Base-by-base conservation (phyloP, 2,113 vertebrate genomes). In the Ochotona curzoniae region DNA sequence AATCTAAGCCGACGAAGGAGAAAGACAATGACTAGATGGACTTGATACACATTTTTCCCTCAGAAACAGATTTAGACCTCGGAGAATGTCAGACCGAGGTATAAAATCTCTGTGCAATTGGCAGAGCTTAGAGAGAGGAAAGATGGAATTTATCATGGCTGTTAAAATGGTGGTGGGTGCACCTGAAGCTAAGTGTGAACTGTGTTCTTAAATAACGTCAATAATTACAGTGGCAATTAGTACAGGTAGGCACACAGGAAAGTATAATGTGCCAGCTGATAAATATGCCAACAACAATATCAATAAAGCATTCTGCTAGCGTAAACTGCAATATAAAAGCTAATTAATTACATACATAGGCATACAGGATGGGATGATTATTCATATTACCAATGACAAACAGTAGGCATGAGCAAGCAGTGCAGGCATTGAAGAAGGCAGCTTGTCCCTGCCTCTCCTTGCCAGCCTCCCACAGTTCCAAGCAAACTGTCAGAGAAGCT, bases 201-300 rank as follows among this genome's bases (percentile, higher is more conserved):
- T 97, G 87, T 95, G 79, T 91, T 96, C 90, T 96, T 96, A 95
- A 95, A 93, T 95, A 95, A 89, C 74, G 83, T 94, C 73, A 91
- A 83, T 96, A 96, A 96, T 96, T 94, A 96, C 30, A 93, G 94
- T 78, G 83, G 89, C 89, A 95, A 97, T 97, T 97, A 97, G 93
- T 79, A 90, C 70, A 96, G 93, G 95, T 95, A 93, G 91, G 89
- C 81, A 87, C 83, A 95, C 91, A 93, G 67, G 86, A 81, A 96
- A 89, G 75, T 81, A 38, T 87, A 95, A 95, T 81, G 85, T 76
- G 64, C 30, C 83, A 91, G 60, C 80, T 93, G 89, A 96, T 96
- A 97, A 96, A 96, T 95, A 95, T 47, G 79, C 94, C 75, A 60
- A 93, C n/a, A n/a, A n/a, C 85, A 78, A 51, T 93, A 96, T 95